Conservation (phyloP, 92 coral and sea anemone species). For the Porites lobata region DNA sequence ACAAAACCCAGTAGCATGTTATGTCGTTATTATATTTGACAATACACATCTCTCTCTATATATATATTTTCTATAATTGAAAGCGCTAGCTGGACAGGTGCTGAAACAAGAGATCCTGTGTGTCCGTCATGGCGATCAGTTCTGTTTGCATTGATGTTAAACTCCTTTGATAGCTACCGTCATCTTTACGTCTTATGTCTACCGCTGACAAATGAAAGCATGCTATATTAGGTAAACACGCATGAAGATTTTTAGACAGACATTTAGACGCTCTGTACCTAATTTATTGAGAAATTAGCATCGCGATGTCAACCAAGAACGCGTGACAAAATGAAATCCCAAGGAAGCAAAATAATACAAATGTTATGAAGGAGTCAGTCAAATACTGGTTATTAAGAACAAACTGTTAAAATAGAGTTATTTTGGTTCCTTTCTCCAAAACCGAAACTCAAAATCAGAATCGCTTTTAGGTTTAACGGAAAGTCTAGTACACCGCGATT, state of each 20-base stretch:
- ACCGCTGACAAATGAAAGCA: neutral
- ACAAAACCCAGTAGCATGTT: too few relatives aligned
- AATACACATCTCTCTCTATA: too few relatives aligned
- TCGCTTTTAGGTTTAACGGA: neutral
- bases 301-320: too few relatives aligned
- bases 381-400: too few relatives aligned
- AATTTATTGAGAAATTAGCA: neutral
- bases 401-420: neutral
- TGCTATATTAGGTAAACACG: neutral
- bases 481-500: neutral
- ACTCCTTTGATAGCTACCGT: neutral
- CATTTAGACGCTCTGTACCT: neutral
- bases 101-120: neutral
- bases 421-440: neutral
- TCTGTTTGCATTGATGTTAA: neutral
- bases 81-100: slow-evolving; percentile 1
- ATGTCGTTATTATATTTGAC: too few relatives aligned
- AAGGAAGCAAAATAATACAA: too few relatives aligned
- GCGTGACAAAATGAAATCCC: too few relatives aligned
- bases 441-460: neutral
- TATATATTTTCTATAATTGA: too few relatives aligned
- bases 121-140: slow-evolving; percentile 2
- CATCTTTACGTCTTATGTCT: slow-evolving; percentile 4
- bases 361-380: too few relatives aligned
- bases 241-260: neutral